These are phyloP conservation scores for Rhopalosiphum nymphaeae DNA, from an alignment of 2,888 invertebrate species.

Conservation along the genomic window DNA sequence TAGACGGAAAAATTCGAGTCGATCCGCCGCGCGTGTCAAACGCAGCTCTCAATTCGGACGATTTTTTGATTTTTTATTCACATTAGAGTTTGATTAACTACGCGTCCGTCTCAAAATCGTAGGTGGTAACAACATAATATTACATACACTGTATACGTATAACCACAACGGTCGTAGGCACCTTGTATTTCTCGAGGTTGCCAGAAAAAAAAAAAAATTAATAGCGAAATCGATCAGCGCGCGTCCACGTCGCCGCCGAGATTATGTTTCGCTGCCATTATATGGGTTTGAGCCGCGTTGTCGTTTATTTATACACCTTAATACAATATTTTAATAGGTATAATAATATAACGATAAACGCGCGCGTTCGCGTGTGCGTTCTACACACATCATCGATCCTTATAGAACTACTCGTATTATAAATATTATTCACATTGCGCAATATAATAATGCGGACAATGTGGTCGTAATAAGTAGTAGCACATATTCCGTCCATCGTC, in stretches of 20 bases:
- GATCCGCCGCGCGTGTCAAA: not conserved
- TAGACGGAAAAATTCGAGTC: not conserved
- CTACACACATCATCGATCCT: not conserved
- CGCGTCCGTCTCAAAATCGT: not conserved
- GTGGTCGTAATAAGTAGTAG: not conserved
- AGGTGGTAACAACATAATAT: not conserved
- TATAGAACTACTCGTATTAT: not conserved
- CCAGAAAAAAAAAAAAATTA: not conserved
- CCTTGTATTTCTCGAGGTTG: constrained; percentile 3
- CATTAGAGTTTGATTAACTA: not conserved
- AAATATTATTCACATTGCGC: not conserved
- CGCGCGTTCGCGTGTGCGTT: not conserved
- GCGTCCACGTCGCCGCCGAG: not conserved
- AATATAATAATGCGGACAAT: not conserved
- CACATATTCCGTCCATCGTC: not conserved
- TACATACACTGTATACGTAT: not conserved
- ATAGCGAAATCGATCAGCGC: not conserved
- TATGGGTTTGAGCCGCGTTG: not conserved
- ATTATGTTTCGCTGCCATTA: not conserved
- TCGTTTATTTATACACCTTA: not conserved
- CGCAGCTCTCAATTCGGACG: not conserved
- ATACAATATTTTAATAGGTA: not conserved
- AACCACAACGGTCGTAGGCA: not conserved
- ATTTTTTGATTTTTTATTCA: not conserved
- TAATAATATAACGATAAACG: not conserved